Evolutionary conservation across 1,140 invertebrate genomes (phyloP).

Genomic region (Batillaria attramentaria): DNA sequence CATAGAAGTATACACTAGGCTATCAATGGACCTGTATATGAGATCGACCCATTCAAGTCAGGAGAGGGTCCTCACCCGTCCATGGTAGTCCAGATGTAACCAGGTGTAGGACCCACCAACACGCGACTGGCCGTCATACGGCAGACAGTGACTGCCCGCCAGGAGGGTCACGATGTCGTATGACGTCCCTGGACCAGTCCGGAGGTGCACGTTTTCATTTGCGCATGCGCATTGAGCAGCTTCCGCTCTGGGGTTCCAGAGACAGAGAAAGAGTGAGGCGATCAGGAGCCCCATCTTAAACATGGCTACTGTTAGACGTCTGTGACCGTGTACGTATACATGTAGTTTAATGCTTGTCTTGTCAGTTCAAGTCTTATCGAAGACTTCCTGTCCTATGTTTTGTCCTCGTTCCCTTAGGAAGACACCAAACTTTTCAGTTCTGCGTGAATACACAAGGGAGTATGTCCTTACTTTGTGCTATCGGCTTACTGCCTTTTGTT

Average conservation of each 20-base stretch:
- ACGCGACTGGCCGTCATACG: not conserved
- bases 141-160: not conserved
- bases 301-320: too few species aligned
- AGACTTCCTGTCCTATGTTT: too few species aligned
- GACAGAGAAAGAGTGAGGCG: not conserved
- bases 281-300: too few species aligned
- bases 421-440: too few species aligned
- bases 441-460: too few species aligned
- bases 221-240: not conserved
- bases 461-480: too few species aligned
- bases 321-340: too few species aligned
- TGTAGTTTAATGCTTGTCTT: too few species aligned
- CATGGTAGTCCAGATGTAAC: not conserved
- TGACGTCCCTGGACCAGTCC: not conserved
- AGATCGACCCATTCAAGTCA: not conserved
- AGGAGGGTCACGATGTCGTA: not conserved
- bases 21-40: not conserved
- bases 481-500: too few species aligned
- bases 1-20: not conserved
- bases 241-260: not conserved
- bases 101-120: not conserved
- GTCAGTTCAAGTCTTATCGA: too few species aligned
- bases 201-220: not conserved
- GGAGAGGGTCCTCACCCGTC: not conserved
- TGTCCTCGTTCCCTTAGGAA: too few species aligned